Base-by-base conservation (phyloP, 2,797 vertebrate species). In the Anas acuta region DNA sequence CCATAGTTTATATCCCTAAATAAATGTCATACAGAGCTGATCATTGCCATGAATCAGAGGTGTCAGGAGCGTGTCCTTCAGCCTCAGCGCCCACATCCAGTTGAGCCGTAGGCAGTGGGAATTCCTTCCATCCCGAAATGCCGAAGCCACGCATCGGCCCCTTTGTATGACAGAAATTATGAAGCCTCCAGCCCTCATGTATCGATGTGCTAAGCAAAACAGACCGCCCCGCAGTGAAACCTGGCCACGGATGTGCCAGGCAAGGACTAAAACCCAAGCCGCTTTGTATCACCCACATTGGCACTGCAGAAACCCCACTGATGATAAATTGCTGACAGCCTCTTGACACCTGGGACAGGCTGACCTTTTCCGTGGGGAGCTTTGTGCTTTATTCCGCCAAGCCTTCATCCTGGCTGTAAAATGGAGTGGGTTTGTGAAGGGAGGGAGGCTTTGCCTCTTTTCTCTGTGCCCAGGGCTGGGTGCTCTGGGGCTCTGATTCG, bases 271-370 rank as follows among this genome's bases (percentile, higher is more conserved):
- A 32, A 19, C 7, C 0, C 0, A 4, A 90, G 39, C 32, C 13
- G 30, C 2, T 7, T 0, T 0, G 2, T 60, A 10, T 56, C 1
- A 0, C 39, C 32, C 1, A 3, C 1, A 33, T 51, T 41, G 45
- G 25, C 33, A 4, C 58, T 60, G 64, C 82, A 43, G 35, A 43
- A 65, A 2, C 7, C 16, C 28, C 32, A 2, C 28, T 23, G 22
- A 60, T 47, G n/a, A 43, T 28, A 20, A 16, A 20, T 8, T 1
- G 0, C 28, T 9, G 19, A 2, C 0, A 0, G 28, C 56, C 13
- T 56, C 25, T 33, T 11, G 30, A 17, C 7, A 23, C 51, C 51
- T 54, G 43, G 43, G 32, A 25, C 32, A 3, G 41, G 65, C 32
- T 47, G 45, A n/a, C 11, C 32, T 72, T 72, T 41, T 41, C 62